Base-by-base conservation (phyloP, 2,113 vertebrate species). In the Agelaius tricolor region DNA sequence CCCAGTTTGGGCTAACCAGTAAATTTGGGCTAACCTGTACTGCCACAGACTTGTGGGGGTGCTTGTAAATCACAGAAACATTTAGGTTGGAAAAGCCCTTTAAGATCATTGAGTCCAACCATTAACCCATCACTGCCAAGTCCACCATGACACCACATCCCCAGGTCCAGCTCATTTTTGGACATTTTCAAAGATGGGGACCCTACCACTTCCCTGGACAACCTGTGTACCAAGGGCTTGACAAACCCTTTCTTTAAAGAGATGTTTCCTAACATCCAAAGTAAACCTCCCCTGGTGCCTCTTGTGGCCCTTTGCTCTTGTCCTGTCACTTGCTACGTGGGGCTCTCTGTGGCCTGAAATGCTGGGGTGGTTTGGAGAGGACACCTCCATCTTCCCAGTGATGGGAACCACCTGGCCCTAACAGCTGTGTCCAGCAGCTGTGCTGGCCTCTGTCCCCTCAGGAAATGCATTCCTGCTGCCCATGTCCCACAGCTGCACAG, bases 351-450 rank as follows among this genome's bases (percentile, higher is more conserved):
- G 9, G 37, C 37, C 37, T 17, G 67, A 75, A 84, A 41, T 22
- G 15, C 58, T 39, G 22, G 41, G 16, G 7, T 1, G 4, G 30
- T 57, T 87, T 61, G 69, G 51, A 37, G n/a, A 66, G 46, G 77
- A 31, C 63, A 66, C 15, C 16, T 73, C 31, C 10, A 6, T 26
- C 15, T 58, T 33, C 46, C 9, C 26, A 19, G 11, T 8, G 58
- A 15, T 73, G 71, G 57, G 90, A 94, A 79, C 16, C 37, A 44
- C 4, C n/a, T 0, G 0, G n/a, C 39, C 24, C 7, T 2, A 43
- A 2, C 82, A 90, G 87, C 30, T 95, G 92, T 41, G 63, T 71
- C 55, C 24, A 6, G 63, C 89, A 93, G 93, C 91, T 96, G 93
- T 91, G 78, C 85, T 93, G 87, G 71, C 82, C 26, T 39, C 21